Conservation (phyloP, 92 coral and sea anemone species). For the Epizoanthus scotinus region DNA sequence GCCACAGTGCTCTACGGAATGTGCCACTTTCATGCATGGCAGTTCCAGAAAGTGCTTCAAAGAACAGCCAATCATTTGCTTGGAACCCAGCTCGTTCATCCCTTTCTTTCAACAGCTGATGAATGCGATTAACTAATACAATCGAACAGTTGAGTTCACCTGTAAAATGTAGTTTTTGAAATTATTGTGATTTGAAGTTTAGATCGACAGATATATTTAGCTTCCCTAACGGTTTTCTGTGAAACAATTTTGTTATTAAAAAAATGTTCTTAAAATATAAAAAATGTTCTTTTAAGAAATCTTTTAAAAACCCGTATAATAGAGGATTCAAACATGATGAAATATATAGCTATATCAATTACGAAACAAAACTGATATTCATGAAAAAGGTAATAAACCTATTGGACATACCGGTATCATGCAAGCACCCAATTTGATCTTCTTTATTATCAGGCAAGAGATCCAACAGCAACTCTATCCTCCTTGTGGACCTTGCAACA, state of each 20-base stretch:
- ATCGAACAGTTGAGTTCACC: constrained; percentile 42
- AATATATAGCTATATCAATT: too few relatives aligned
- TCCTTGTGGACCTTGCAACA: constrained; percentile 60
- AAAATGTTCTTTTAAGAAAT: too few relatives aligned
- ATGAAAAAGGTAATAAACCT: too few relatives aligned
- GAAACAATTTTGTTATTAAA: neutral
- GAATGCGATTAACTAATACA: constrained; percentile 50
- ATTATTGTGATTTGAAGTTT: too few relatives aligned
- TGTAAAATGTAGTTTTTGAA: neutral
- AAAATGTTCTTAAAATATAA: too few relatives aligned
- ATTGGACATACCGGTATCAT: neutral
- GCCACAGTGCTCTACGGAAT: constrained; percentile 77
- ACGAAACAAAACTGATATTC: too few relatives aligned
- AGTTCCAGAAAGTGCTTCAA: constrained; percentile 64
- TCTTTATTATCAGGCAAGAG: constrained; percentile 63
- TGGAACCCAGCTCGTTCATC: constrained; percentile 40
- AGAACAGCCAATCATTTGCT: constrained; percentile 62
- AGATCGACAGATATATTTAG: neutral
- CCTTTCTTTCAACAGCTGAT: constrained; percentile 57
- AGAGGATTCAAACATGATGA: too few relatives aligned
- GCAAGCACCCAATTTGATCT: constrained; percentile 16
- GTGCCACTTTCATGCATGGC: constrained; percentile 74
- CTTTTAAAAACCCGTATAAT: too few relatives aligned
- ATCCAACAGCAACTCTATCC: constrained; percentile 65
- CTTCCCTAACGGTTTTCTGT: neutral